These are phyloP conservation scores for Meteorus colon DNA, from an alignment of 2,888 invertebrate species.

Conservation along the genomic window DNA sequence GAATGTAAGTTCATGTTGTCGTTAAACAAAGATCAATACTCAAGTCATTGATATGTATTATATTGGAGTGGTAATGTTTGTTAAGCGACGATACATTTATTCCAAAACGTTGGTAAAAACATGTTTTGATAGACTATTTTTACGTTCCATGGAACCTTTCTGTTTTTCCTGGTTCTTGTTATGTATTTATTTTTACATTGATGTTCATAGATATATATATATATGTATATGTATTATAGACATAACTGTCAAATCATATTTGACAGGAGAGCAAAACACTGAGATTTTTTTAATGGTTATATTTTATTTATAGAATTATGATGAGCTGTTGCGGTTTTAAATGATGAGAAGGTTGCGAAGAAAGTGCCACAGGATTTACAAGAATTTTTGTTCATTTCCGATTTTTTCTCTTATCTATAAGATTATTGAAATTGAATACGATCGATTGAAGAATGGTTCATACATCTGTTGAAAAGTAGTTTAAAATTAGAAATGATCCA, in stretches of 20 bases:
- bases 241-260: conserved; percentile 28
- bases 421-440: too few species aligned
- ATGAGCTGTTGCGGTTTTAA: too few species aligned
- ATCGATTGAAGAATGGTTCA: too few species aligned
- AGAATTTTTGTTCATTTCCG: background rate
- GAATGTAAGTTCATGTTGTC: background rate
- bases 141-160: background rate
- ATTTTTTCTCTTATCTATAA: too few species aligned
- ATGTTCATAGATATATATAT: too few species aligned
- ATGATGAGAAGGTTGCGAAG: conserved; percentile 63
- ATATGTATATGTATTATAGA: conserved; percentile 7
- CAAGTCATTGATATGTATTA: too few species aligned
- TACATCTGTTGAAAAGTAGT: too few species aligned
- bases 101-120: background rate
- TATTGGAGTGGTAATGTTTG: too few species aligned
- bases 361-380: conserved; percentile 58
- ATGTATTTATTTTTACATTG: conserved; percentile 8
- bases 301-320: conserved; percentile 38
- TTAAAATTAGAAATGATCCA: too few species aligned
- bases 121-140: background rate
- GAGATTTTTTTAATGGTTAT: conserved; percentile 23
- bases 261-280: conserved; percentile 28
- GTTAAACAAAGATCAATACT: too few species aligned
- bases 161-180: background rate
- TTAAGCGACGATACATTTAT: too few species aligned